Base-by-base conservation (phyloP, 2,113 vertebrate genomes). In the Vidua macroura region DNA sequence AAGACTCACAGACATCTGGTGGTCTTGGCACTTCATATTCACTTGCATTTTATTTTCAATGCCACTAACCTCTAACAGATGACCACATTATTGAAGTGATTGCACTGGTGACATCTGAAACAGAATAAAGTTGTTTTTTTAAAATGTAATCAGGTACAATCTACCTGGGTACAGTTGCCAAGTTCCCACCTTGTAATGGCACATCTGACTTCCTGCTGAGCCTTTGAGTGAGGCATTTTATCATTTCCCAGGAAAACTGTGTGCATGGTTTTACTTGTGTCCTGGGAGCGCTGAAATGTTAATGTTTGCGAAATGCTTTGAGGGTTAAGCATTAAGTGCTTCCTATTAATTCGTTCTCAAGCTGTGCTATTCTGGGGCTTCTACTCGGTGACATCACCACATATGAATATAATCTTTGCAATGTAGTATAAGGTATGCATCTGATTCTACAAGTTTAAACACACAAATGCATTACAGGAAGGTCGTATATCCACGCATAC, bases 81-180 rank as follows among this genome's bases (percentile, higher is more conserved):
- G 23, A 66, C 27, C 33, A 8, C 1, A 1, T 56, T 56, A 63
- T 3, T 88, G 66, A 67, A 73, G 39, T 19, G 60, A 78, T 64
- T 37, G 37, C 46, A 15, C 12, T 75, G 73, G 23, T 12, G 8
- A 87, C 48, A 70, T 51, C 31, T 22, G 59, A 86, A 90, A 59
- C 21, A 21, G 27, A 16, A 10, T 35, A 28, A 70, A 81, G 48
- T 10, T 62, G 5, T 1, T 20, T 58, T 58, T 84, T 64, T 44
- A 18, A 7, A 56, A 70, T 4, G 27, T 13, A 20, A 1, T 64
- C 39, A 33, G 41, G 27, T 75, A 22, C 7, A 2, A 20, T n/a
- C 10, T 28, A 13, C 37, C 31, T 78, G 53, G 28, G 15, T n/a
- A 20, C 0, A 1, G 0, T 10, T 67, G 55, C 25, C 51, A 19